A percentile compares a stretch with the other conserved stretches of the same genome.
phyloP scores from a whole-genome alignment of 2,888 invertebrate genomes.

The Lysandra coridon region DNA sequence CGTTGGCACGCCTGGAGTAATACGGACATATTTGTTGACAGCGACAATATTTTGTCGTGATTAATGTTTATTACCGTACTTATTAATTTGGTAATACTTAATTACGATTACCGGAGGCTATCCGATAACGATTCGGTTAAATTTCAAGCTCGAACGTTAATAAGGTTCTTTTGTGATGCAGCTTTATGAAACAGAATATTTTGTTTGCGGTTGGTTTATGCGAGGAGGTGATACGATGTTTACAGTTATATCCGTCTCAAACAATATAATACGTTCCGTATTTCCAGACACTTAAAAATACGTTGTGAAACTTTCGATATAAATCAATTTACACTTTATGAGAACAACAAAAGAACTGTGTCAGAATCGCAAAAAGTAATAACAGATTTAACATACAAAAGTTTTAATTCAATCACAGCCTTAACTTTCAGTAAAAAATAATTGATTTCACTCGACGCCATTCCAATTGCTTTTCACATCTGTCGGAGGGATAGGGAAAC shows the following conservation, averaged over 20 bases:
- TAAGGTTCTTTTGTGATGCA: constrained; percentile 21
- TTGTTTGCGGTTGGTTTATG: background rate
- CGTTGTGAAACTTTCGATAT: background rate
- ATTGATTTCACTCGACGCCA: constrained; percentile 39
- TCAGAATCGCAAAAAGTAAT: background rate
- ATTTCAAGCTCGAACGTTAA: background rate
- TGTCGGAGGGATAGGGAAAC: constrained; percentile 35
- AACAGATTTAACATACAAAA: constrained; percentile 19
- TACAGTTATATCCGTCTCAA: background rate
- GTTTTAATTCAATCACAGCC: constrained; percentile 30
- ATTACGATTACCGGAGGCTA: background rate
- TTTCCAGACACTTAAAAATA: background rate
- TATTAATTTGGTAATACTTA: constrained; percentile 16
- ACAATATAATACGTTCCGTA: background rate
- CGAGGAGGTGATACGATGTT: background rate
- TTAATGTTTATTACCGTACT: constrained; percentile 26
- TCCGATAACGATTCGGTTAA: background rate
- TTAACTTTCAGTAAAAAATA: constrained; percentile 35
- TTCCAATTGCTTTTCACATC: constrained; percentile 39
- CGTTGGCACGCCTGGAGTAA: constrained; percentile 29
- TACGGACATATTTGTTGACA: constrained; percentile 30
- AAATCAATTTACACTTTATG: background rate
- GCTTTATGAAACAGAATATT: background rate
- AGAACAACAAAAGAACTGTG: background rate
- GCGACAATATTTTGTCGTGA: constrained; percentile 28